phyloP scores from a whole-genome alignment of 1,140 invertebrate genomes.

The Tachypleus tridentatus region DNA sequence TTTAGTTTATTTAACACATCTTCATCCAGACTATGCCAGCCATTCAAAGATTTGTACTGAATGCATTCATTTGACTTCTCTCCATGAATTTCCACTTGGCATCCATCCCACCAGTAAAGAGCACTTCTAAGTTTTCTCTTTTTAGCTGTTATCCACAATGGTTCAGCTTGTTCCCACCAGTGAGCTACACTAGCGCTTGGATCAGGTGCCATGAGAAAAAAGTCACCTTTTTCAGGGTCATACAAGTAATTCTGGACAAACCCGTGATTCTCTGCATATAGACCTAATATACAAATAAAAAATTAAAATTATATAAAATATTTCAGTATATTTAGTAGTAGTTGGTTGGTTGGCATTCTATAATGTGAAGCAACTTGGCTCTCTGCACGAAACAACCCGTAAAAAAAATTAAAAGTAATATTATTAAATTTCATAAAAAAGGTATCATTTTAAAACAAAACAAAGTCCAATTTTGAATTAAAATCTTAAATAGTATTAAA shows the following conservation, averaged over 20 bases:
- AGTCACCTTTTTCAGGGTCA: conserved; percentile 24
- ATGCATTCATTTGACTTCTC: conserved; percentile 26
- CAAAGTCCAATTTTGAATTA: too few relatives aligned
- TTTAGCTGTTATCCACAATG: conserved; percentile 31
- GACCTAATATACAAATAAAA: conserved; percentile 19
- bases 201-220: conserved; percentile 29
- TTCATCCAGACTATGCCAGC: conserved; percentile 15
- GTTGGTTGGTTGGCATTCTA: too few relatives aligned
- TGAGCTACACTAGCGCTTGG: conserved; percentile 24
- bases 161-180: conserved; percentile 32
- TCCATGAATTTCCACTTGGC: conserved; percentile 29
- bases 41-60: conserved; percentile 18
- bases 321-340: too few relatives aligned
- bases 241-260: conserved; percentile 33
- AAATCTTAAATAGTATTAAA: too few relatives aligned
- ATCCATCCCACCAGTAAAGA: conserved; percentile 32
- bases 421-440: too few relatives aligned
- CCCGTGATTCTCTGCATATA: conserved; percentile 30
- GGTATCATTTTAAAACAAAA: too few relatives aligned
- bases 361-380: too few relatives aligned
- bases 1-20: conserved; percentile 16
- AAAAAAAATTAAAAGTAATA: too few relatives aligned
- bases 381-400: too few relatives aligned
- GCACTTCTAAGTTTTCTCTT: conserved; percentile 26
- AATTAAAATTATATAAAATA: too few relatives aligned